Conservation (phyloP, 2,113 vertebrate genomes). For the Nycticryphes semicollaris region DNA sequence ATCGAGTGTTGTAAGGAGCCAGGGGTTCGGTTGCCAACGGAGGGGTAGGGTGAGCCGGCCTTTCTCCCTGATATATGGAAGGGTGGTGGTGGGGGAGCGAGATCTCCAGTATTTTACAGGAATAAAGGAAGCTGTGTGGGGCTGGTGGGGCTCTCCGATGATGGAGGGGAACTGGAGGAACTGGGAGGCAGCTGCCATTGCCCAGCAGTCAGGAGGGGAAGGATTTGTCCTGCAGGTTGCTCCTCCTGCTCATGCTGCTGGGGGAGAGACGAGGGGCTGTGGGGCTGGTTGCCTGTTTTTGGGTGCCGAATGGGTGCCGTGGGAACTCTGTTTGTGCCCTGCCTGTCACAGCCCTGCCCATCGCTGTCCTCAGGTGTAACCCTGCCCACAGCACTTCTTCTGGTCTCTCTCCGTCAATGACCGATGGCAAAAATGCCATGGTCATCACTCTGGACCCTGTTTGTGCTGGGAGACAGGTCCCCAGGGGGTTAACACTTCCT, state of each 20-base stretch:
- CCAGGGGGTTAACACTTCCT: neutral
- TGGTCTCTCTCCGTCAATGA: neutral
- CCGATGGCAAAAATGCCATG: neutral
- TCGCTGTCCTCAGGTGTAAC: neutral
- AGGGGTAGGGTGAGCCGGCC: constrained; percentile 6
- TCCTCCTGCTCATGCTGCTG: neutral
- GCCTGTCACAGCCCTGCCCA: neutral
- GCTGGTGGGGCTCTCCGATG: neutral
- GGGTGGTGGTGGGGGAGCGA: accelerated
- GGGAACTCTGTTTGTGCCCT: too few relatives aligned
- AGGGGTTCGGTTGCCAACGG: neutral
- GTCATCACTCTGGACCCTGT: neutral
- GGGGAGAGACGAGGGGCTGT: accelerated
- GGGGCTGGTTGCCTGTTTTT: neutral
- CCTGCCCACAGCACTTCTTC: neutral
- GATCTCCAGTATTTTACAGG: accelerated
- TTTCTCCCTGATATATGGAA: neutral
- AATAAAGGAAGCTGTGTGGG: neutral
- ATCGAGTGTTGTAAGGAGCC: neutral
- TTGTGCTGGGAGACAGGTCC: neutral
- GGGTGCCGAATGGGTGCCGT: neutral
- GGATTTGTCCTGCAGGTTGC: neutral
- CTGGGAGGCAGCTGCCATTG: neutral
- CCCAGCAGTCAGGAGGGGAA: neutral
- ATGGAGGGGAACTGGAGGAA: neutral